phyloP scores from a whole-genome alignment of 2,888 invertebrate species.

The Ptilodon capucinus region DNA sequence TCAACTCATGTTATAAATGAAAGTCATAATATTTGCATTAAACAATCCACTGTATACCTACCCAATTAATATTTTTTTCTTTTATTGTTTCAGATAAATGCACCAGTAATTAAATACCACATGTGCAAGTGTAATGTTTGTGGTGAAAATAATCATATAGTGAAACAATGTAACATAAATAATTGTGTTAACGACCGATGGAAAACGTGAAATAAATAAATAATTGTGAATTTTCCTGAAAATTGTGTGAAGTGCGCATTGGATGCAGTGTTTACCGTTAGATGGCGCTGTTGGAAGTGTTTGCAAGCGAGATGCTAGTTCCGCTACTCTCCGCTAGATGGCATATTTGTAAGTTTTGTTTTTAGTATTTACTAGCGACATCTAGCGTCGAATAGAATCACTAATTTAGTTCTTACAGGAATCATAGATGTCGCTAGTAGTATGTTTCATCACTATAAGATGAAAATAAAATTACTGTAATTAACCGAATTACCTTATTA shows the following conservation, averaged over 20 bases:
- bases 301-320: constrained; percentile 56
- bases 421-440: constrained; percentile 49
- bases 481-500: no score
- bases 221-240: constrained; percentile 32
- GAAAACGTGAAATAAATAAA: constrained; percentile 50
- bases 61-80: constrained; percentile 13
- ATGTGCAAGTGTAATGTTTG: constrained; percentile 65
- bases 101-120: constrained; percentile 58
- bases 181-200: constrained; percentile 46
- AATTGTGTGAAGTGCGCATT: constrained; percentile 63
- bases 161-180: constrained; percentile 49
- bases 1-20: neutral
- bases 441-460: constrained; percentile 1
- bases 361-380: constrained; percentile 32
- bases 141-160: constrained; percentile 51
- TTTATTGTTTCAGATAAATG: constrained; percentile 69
- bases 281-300: constrained; percentile 69
- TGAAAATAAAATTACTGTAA: no score
- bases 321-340: constrained; percentile 60
- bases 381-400: constrained; percentile 47
- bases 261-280: constrained; percentile 77
- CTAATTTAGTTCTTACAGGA: constrained; percentile 8
- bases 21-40: constrained; percentile 2
- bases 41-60: neutral
- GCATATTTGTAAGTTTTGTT: constrained; percentile 58